These are phyloP conservation scores for Drosophila kanekoi DNA, from an alignment of 2,888 invertebrate genomes.

Conservation along the genomic window DNA sequence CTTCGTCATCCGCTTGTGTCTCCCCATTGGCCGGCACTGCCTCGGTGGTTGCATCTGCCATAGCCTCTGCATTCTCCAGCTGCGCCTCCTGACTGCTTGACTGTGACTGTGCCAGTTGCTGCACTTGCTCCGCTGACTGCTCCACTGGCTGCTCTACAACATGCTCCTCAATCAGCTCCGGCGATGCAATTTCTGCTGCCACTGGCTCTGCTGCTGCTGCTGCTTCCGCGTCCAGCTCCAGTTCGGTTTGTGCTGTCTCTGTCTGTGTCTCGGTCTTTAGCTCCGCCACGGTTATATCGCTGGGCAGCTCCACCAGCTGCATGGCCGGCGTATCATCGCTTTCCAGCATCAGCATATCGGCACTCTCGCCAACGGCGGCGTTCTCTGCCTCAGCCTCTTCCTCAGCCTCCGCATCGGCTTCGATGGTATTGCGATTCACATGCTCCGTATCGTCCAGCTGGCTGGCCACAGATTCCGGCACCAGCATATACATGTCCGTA, in stretches of 20 bases:
- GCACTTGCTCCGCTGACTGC: constrained; percentile 12
- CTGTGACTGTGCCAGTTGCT: constrained; percentile 4
- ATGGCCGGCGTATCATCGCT: constrained; percentile 73
- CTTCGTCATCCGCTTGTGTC: constrained; percentile 12
- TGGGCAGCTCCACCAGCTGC: constrained; percentile 71
- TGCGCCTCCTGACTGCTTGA: constrained; percentile 60
- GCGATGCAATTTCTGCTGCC: constrained; percentile 25
- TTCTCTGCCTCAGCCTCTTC: constrained; percentile 31
- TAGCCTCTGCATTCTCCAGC: constrained; percentile 50
- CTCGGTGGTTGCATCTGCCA: constrained; percentile 53
- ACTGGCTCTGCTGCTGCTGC: constrained; percentile 12
- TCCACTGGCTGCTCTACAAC: constrained; percentile 58
- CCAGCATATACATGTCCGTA: constrained; percentile 77
- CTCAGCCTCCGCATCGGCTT: constrained; percentile 27
- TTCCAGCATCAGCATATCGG: constrained; percentile 82
- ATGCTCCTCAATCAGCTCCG: constrained; percentile 61
- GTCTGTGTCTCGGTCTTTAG: constrained; percentile 24
- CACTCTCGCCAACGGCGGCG: constrained; percentile 35
- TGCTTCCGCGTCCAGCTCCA: constrained; percentile 10
- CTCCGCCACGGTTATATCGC: constrained; percentile 51
- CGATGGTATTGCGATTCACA: constrained; percentile 68
- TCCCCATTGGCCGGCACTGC: constrained; percentile 1
- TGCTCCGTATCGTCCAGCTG: constrained; percentile 66
- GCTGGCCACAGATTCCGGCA: constrained; percentile 72
- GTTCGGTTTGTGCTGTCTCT: constrained; percentile 10